Base-by-base conservation (phyloP, 2,113 vertebrate genomes). In the Arenaria interpres region DNA sequence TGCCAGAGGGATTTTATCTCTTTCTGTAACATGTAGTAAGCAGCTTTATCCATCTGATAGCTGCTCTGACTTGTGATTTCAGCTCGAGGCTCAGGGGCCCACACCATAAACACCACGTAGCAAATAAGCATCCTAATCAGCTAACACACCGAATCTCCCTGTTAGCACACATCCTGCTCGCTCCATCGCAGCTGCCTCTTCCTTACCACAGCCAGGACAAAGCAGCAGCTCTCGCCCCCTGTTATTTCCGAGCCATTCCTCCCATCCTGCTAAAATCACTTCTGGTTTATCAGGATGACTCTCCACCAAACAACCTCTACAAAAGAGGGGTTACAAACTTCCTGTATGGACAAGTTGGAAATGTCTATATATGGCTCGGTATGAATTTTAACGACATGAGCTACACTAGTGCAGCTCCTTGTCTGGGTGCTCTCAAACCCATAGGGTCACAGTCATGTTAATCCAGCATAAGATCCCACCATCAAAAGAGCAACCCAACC, bases 1-100 rank as follows among this genome's bases (percentile, higher is more conserved):
- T 77, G 89, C 94, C 84, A 85, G 81, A 73, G 89, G 91, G 93
- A 80, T 74, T 92, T 85, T 69, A 10, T 83, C 85, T 93, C 90
- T 62, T 72, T 66, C 74, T 2, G 1, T 59, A 90, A 71, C 71
- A 85, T 10, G 37, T 0, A 79, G 57, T 21, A 46, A 90, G 76
- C 32, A 84, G 53, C 41, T 92, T 66, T 71, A 76, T 5, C 54
- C 84, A 83, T 64, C 81, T 66, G 62, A 94, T 63, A 88, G 53
- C 18, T 88, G 41, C 23, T 95, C 85, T 51, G 51, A 89, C 84
- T 85, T 59, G 62, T 23, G 62, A 79, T 89, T 85, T 73, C 71
- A 89, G 76, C 91, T 82, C 0, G 0, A 85, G 78, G 86, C 86
- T 72, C 43, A 56, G 71, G 28, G 37, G 33, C 19, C 37, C 63